Base-by-base conservation (phyloP, 2,797 vertebrate genomes). In the Smutsia temminckii region DNA sequence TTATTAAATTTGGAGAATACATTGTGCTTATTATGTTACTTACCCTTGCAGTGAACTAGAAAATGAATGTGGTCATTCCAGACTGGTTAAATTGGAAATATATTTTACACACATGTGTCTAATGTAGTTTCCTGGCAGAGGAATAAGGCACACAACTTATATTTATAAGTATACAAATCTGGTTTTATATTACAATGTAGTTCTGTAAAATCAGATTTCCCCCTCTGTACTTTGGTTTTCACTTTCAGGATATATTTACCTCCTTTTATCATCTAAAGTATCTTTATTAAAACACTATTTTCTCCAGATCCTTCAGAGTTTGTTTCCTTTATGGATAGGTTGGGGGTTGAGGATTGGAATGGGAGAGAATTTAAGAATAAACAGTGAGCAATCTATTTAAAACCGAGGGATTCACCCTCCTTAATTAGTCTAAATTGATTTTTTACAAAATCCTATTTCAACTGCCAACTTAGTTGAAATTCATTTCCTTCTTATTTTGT, bases 31-130 rank as follows among this genome's bases (percentile, higher is more conserved):
- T 97, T 98, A 96, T 97, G 94, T 98, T 98, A 97, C 97, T 98
- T 98, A 98, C 96, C 34, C 32, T 98, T 98, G 88, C 97, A 97
- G 83, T 97, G 98, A 98, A 98, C 97, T 98, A 98, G 98, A 98
- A 98, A 98, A 98, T 98, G 80, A 97, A 98, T 97, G 86, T 98
- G 92, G 91, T 97, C 89, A 72, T 98, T 98, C 96, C 97, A 97
- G 98, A 97, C 93, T 96, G 85, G 95, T 97, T 98, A 97, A 98
- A 98, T 95, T 69, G 3, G 96, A 98, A 98, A 97, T 97, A 92
- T 96, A 85, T 97, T 98, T 98, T 97, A 96, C 96, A 98, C 89
- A 97, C 97, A 96, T 98, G 55, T 94, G 86, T 90, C 75, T 97
- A 96, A 97, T 97, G 75, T 74, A 89, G 71, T 97, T 98, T 97